Base-by-base conservation (phyloP, 2,797 vertebrate genomes). In the Clarias laeviceps region DNA sequence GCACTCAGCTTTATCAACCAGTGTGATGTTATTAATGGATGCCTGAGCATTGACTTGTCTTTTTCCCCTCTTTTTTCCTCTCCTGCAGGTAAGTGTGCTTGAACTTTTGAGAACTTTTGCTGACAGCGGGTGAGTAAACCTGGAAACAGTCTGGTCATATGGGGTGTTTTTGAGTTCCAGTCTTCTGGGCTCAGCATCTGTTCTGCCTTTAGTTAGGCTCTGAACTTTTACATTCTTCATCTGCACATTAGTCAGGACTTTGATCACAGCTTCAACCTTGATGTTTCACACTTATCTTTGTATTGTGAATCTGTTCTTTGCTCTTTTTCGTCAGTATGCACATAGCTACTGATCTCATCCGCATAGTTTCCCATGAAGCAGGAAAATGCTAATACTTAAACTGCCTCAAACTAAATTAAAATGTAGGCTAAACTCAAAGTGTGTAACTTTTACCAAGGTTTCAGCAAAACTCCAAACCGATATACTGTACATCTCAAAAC, bases 31-130 rank as follows among this genome's bases (percentile, higher is more conserved):
- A 34, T 78, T 37, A 78, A 78, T n/a, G 5, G 6, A 50, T 50
- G 2, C 18, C 34, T 37, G 34, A 11, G 45, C 22, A 24, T 72
- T 45, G 0, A 5, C 50, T 29, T 74, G 17, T 15, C 27, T 6
- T 59, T 37, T 61, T 24, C 11, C 5, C n/a, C 5, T 27, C 5
- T 29, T 17, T 76, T 29, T 32, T 54, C 8, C 40, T 40, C 34
- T 24, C n/a, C n/a, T 64, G 11, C 40, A 40, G 77, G 78, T 80
- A 80, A 80, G 78, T 65, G 59, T 15, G 17, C n/a, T 40, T 11
- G 77, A 45, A 64, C 24, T n/a, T 80, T 64, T 64, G 32, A 40
- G 22, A 37, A 40, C 57, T 22, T 45, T 50, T 27, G 69, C 37
- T 50, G 4, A 29, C 18, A 62, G 77, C 24, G 12, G 78, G 78